Evolutionary conservation across 23 tunicate species (phyloP), one percentile per base, ranked within the genome.

Genomic region (Trididemnum clinides): DNA sequence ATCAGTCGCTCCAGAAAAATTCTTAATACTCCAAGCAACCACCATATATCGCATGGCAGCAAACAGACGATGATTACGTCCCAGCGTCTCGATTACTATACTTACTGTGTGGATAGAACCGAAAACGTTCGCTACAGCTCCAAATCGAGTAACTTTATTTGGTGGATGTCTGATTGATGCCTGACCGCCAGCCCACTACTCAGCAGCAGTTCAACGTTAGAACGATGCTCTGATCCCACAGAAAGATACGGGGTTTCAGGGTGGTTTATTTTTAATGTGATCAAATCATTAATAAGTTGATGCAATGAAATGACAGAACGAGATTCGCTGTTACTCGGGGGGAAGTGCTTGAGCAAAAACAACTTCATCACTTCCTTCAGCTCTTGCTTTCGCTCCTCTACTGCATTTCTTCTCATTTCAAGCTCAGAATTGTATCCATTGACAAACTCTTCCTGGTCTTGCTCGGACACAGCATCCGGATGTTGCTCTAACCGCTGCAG

Each of bases 171-270:
- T 4, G 29, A 19, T 27, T 76, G 75, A 25, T 81, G 77, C 2
- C 85, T 22, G 3, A 5, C 12, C 2, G 77, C 77, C 1, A 81
- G 33, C 15, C 74, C 73, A 33, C 64, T 22, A 31, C 85, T 33
- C 50, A 81, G 57, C 54, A 81, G 35, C n/a, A 81, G 32, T 26
- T 81, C 85, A 50, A 81, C 34, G 33, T 63, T 28, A 19, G 50
- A 57, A 34, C 85, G 64, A 34, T 81, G 85, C 64, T 63, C 76
- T 51, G 51, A n/a, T 12, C 85, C 85, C 29, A 81, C 29, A 15
- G 73, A 33, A 5, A 81, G 28, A 51, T 81, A 81, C 10, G 85
- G 85, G 51, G 64, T 34, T 34, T 81, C 85, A 2, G 77, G 76
- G 30, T 64, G n/a, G 28, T 34, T 33, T 2, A 81, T n/a, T 20